Conservation (phyloP, 2,113 vertebrate species). For the Psammodynastes pulverulentus region DNA sequence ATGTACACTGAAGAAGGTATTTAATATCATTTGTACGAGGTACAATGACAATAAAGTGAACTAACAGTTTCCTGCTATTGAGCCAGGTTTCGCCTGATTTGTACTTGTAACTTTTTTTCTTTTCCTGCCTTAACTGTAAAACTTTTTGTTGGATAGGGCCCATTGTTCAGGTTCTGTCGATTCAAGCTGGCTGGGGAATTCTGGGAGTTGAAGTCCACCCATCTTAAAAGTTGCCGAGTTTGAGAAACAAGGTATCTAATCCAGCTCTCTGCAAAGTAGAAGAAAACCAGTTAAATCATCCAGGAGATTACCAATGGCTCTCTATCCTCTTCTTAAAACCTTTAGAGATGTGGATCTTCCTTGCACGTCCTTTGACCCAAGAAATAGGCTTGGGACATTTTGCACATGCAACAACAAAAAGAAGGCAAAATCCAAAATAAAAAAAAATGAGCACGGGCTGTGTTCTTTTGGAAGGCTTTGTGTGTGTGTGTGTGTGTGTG, state of each 20-base stretch:
- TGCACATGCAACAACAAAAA: neutral
- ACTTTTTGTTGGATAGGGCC: neutral
- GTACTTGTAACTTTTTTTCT: neutral
- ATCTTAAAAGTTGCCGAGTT: neutral
- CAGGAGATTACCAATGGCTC: neutral
- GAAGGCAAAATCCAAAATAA: neutral
- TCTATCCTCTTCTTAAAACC: neutral
- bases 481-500: neutral
- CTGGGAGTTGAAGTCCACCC: neutral
- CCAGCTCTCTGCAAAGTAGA: neutral
- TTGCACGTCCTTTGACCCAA: neutral
- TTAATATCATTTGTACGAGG: too few species aligned
- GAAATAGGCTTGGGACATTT: neutral
- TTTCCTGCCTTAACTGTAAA: neutral
- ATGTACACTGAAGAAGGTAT: too few species aligned
- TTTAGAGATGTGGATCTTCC: neutral
- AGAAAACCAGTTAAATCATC: neutral
- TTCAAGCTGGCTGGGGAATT: neutral
- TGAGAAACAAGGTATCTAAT: neutral
- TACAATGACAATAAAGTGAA: too few species aligned
- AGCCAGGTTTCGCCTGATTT: neutral
- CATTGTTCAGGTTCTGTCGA: neutral
- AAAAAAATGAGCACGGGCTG: neutral
- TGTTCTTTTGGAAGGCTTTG: neutral
- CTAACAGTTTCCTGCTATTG: neutral